Percentiles rank a stretch among this genome's conserved stretches.
phyloP scores from a whole-genome alignment of 2,113 vertebrate genomes.

The Rallus limicola region DNA sequence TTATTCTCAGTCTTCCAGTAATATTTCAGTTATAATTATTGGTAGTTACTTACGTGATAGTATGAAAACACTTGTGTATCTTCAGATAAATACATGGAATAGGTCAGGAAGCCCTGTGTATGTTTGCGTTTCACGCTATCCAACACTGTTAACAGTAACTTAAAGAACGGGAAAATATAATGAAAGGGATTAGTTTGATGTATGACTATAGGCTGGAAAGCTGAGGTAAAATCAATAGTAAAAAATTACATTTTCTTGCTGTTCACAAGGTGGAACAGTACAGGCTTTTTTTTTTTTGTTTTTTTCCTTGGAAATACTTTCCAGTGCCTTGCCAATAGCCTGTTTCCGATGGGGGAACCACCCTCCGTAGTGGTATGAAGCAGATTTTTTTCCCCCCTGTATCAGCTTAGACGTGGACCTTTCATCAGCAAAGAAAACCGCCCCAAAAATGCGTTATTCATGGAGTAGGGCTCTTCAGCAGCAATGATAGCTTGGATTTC shows the following conservation, averaged over 20 bases:
- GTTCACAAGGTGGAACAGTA: background rate
- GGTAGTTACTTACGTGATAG: background rate
- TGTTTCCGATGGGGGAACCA: background rate
- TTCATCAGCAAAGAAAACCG: slow-evolving; percentile 46
- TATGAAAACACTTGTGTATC: background rate
- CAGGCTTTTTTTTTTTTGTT: background rate
- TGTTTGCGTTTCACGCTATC: background rate
- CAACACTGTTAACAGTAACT: background rate
- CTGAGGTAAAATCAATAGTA: background rate
- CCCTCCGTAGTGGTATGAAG: background rate
- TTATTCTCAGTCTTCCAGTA: background rate
- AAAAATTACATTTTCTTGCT: background rate
- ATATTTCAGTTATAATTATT: background rate
- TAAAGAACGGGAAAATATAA: background rate
- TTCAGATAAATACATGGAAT: background rate
- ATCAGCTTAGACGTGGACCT: slow-evolving; percentile 40
- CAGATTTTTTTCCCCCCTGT: slow-evolving; percentile 11
- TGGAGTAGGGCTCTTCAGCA: slow-evolving; percentile 21
- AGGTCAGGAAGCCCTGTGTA: background rate
- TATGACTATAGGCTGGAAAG: background rate
- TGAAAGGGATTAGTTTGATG: background rate
- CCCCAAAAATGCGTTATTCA: slow-evolving; percentile 66
- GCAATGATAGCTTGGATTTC: slow-evolving; percentile 59
- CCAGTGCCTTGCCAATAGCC: background rate
- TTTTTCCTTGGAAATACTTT: slow-evolving; percentile 36